A percentile compares a stretch with the other conserved stretches of the same genome.
Conservation (phyloP, 2,113 vertebrate species). For the Numida meleagris region DNA sequence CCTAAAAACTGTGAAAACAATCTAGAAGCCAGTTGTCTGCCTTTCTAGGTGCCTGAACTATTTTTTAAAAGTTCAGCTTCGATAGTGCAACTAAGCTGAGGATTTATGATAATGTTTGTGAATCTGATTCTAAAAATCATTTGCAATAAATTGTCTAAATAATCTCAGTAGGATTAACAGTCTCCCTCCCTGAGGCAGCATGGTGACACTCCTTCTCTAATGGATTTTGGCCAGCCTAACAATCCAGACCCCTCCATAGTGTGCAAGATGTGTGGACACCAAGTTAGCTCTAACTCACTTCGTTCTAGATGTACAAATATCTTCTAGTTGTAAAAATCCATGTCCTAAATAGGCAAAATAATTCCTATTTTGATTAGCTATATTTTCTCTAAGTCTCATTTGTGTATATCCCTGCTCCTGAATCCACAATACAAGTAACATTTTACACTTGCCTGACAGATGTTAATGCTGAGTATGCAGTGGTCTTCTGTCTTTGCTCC, state of each 20-base stretch:
- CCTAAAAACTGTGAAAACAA: neutral
- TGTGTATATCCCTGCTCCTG: neutral
- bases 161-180: neutral
- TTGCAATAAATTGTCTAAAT: neutral
- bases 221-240: neutral
- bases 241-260: rapidly evolving
- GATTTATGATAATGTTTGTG: neutral
- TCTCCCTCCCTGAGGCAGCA: neutral
- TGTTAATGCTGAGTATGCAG: neutral
- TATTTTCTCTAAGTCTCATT: neutral
- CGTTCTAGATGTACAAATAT: neutral
- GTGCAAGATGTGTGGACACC: neutral
- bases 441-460: neutral
- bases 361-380: neutral
- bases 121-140: neutral
- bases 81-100: neutral
- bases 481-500: neutral
- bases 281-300: neutral
- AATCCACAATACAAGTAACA: neutral
- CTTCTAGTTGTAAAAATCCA: neutral
- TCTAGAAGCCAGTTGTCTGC: neutral
- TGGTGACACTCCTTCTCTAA: rapidly evolving
- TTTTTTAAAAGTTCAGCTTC: neutral
- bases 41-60: neutral
- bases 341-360: neutral